Base-by-base conservation (phyloP, 2,888 invertebrate species). In the Coremacera marginata region DNA sequence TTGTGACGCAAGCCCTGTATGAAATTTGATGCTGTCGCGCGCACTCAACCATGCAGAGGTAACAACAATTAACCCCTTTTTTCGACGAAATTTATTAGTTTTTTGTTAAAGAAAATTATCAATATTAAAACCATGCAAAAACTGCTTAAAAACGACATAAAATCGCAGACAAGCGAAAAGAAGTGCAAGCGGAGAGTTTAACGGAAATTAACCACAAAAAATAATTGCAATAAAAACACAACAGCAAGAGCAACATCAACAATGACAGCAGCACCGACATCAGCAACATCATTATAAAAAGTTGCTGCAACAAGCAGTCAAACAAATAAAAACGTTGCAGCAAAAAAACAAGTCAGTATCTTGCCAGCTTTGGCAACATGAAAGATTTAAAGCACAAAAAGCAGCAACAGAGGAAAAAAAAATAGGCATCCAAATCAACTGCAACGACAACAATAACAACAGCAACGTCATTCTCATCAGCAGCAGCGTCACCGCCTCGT, bases 401-500 rank as follows among this genome's bases (percentile, higher is more conserved):
- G 70, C 65, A 55, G 63, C 74, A 34, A 25, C 25, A 68, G 11
- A 63, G 70, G 7, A 2, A 44, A 44, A 71, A 65, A 60, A 19
- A 44, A 57, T 14, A 60, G 31, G 25, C 68, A 51, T 14, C 68
- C 72, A 77, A 76, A 80, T 65, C 77, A 78, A 68, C 81, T 77
- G 79, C 83, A 77, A 79, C 80, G 67, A 74, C 81, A 81, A 82
- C 82, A 82, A 79, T 83, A 82, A 60, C 76, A 77, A 72, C 72
- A 75, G 81, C 82, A 82, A 76, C 51, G 51, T 55, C 70, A 77
- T 25, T 57, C 25, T 51, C 49, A 77, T 62, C 68, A 71, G 83
- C 84, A 83, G 83, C 84, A 84, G 82, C 85, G 83, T 83, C 84
- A 86, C 81, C 82, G 82, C 82, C 85, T 84, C 83, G 85, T 84